phyloP scores from a whole-genome alignment of 2,113 vertebrate species.

The Podarcis cretensis region DNA sequence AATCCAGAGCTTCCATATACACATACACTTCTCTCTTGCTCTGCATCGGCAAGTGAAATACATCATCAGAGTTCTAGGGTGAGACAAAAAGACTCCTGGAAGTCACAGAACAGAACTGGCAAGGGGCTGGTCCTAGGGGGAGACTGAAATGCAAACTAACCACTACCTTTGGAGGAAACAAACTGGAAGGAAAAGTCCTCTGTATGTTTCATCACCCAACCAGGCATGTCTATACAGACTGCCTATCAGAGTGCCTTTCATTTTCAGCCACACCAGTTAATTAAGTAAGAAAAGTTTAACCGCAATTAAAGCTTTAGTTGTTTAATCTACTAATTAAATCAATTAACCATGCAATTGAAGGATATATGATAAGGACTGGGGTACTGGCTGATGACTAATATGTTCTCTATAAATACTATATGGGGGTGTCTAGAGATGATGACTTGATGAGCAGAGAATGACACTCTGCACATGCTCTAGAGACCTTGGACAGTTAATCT shows the following conservation, averaged over 20 bases:
- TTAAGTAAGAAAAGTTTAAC: background rate
- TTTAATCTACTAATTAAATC: background rate
- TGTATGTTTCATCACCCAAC: background rate
- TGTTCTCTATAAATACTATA: background rate
- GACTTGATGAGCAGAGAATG: background rate
- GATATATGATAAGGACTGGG: background rate
- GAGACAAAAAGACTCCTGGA: too few species aligned
- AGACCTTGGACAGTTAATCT: too few species aligned
- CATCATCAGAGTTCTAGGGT: too few species aligned
- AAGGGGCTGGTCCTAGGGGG: background rate
- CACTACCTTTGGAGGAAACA: background rate
- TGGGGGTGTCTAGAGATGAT: background rate
- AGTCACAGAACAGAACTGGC: background rate
- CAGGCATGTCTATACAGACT: background rate
- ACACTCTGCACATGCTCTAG: background rate
- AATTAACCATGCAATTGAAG: background rate
- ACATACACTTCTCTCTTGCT: too few species aligned
- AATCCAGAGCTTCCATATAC: too few species aligned
- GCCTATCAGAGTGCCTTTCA: background rate
- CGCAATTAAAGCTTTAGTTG: background rate
- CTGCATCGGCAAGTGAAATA: too few species aligned
- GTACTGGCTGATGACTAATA: background rate
- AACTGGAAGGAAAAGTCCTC: background rate
- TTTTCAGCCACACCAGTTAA: background rate
- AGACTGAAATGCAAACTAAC: background rate